Percentiles rank a stretch among this genome's conserved stretches.
These are phyloP conservation scores for honey bee (Apis mellifera) DNA, from an alignment of 1,140 invertebrate genomes.

Conservation along the genomic window DNA sequence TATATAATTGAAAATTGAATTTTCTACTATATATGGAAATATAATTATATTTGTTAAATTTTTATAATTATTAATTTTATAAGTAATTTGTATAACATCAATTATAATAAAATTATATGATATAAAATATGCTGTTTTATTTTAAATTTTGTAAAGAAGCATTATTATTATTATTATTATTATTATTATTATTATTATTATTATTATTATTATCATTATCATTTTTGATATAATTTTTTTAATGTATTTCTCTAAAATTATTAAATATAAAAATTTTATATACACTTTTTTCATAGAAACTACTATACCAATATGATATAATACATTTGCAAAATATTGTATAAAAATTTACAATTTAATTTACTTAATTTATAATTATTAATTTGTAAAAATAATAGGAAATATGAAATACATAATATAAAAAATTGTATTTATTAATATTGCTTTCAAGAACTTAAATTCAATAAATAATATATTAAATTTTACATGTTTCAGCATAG, in stretches of 20 bases:
- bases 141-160: background rate
- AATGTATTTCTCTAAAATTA: background rate
- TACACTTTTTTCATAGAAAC: background rate
- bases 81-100: too few species aligned
- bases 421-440: slow-evolving; percentile 56
- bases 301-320: background rate
- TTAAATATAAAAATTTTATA: background rate
- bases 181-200: too few species aligned
- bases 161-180: background rate
- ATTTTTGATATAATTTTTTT: background rate
- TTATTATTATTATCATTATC: too few species aligned
- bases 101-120: background rate
- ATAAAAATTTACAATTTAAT: background rate
- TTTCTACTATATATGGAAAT: too few species aligned
- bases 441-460: slow-evolving; percentile 56
- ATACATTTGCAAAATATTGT: slow-evolving; percentile 7
- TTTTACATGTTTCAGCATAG: slow-evolving; percentile 43
- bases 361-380: background rate
- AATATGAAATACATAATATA: slow-evolving; percentile 23
- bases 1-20: too few species aligned
- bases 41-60: too few species aligned
- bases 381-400: slow-evolving; percentile 21
- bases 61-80: too few species aligned
- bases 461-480: slow-evolving; percentile 58
- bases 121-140: background rate